Percentiles rank a stretch among this genome's conserved stretches.
Evolutionary conservation across 2,888 invertebrate species (phyloP).

Genomic region (Leucoma salicis): DNA sequence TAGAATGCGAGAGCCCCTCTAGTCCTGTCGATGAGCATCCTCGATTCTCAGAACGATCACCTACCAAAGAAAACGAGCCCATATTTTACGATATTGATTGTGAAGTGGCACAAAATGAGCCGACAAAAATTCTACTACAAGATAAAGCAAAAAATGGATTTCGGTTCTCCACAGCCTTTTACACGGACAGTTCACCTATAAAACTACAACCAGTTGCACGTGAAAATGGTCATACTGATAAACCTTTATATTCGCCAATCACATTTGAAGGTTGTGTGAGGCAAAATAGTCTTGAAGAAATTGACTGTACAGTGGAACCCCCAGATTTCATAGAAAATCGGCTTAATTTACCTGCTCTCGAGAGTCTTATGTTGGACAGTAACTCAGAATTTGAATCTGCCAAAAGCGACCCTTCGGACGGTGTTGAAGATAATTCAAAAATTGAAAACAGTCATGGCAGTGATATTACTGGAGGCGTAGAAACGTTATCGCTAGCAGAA

Average conservation of each 20-base stretch:
- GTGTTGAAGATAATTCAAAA: slow-evolving; percentile 46
- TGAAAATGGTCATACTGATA: slow-evolving; percentile 71
- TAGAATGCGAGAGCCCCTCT: slow-evolving; percentile 85
- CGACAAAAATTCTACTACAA: slow-evolving; percentile 53
- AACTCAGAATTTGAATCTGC: slow-evolving; percentile 77
- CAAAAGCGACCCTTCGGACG: slow-evolving; percentile 70
- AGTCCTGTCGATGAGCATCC: slow-evolving; percentile 82
- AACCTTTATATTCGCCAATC: slow-evolving; percentile 69
- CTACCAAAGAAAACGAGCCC: slow-evolving; percentile 78
- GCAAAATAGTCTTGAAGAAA: slow-evolving; percentile 67
- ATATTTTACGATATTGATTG: slow-evolving; percentile 79
- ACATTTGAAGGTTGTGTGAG: slow-evolving; percentile 74
- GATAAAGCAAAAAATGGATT: slow-evolving; percentile 79
- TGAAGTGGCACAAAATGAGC: slow-evolving; percentile 64
- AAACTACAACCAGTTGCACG: slow-evolving; percentile 66
- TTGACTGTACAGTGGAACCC: slow-evolving; percentile 51
- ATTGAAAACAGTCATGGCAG: slow-evolving; percentile 37
- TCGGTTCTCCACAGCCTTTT: slow-evolving; percentile 66
- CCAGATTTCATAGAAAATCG: slow-evolving; percentile 38
- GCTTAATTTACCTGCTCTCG: slow-evolving; percentile 40
- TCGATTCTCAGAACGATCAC: slow-evolving; percentile 78
- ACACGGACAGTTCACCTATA: slow-evolving; percentile 64
- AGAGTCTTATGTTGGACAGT: slow-evolving; percentile 56
- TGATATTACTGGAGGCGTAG: slow-evolving; percentile 47
- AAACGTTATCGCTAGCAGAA: slow-evolving; percentile 58